phyloP scores from a whole-genome alignment of 2,797 vertebrate species.

The Tangara arthus region DNA sequence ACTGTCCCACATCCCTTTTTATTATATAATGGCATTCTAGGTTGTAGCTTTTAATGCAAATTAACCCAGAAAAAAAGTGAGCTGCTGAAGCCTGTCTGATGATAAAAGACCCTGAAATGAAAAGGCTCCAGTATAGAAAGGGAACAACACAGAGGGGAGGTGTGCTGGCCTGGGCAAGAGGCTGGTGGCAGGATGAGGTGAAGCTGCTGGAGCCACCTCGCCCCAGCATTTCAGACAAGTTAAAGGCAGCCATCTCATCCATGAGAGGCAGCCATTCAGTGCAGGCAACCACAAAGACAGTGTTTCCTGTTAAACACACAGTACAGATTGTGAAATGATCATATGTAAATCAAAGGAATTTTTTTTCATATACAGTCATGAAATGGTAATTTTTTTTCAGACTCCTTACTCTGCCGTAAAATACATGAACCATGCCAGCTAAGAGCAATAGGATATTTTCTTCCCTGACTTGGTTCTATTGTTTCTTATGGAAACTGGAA shows the following conservation, averaged over 20 bases:
- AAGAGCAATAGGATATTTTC: background rate
- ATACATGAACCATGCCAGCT: background rate
- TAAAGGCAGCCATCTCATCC: background rate
- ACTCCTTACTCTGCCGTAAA: background rate
- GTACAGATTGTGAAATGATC: background rate
- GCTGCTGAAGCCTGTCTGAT: background rate
- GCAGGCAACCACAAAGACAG: background rate
- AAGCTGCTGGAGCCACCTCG: background rate
- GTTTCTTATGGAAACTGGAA: background rate
- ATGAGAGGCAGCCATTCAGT: background rate
- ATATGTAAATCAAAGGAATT: background rate
- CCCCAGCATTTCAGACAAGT: background rate
- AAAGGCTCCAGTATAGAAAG: background rate
- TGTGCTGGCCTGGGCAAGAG: background rate
- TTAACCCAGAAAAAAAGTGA: background rate
- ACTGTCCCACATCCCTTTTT: background rate
- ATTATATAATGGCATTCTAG: background rate
- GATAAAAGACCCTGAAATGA: background rate
- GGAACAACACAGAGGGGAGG: fast-evolving
- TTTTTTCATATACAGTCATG: background rate
- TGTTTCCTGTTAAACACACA: background rate
- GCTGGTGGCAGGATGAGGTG: background rate
- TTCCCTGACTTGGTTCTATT: background rate
- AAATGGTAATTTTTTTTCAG: background rate
- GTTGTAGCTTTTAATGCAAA: background rate